Conservation (phyloP, 2,113 vertebrate genomes). For the Macroglossus sobrinus region DNA sequence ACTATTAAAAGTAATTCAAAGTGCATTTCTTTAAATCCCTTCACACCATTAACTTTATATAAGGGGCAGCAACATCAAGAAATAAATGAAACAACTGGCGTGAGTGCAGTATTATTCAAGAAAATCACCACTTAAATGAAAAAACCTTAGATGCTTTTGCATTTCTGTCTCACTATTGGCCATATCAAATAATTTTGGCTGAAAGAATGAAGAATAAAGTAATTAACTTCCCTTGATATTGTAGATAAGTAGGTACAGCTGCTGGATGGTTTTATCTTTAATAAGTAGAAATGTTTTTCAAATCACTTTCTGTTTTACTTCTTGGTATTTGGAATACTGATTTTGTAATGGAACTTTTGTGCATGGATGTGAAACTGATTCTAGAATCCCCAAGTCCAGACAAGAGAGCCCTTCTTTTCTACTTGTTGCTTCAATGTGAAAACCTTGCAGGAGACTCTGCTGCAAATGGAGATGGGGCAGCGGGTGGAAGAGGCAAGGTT, state of each 20-base stretch:
- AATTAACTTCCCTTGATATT: neutral
- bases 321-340: neutral
- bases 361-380: neutral
- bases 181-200: neutral
- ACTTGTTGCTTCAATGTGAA: neutral
- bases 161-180: neutral
- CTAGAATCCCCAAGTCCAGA: neutral
- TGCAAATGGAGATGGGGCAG: accelerated
- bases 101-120: neutral
- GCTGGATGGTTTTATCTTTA: neutral
- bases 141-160: neutral
- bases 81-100: neutral
- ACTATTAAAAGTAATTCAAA: constrained; percentile 35
- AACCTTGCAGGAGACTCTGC: neutral
- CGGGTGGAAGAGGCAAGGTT: neutral
- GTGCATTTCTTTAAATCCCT: constrained; percentile 3
- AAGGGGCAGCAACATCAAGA: neutral
- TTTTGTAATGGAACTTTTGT: neutral
- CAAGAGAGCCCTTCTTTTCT: neutral
- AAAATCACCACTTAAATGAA: neutral
- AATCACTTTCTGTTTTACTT: neutral
- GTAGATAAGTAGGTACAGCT: neutral
- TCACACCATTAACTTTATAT: constrained; percentile 51
- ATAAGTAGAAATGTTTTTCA: neutral
- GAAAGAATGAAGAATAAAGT: neutral